phyloP scores from a whole-genome alignment of 2,888 invertebrate genomes.

The Campoplex nolae region DNA sequence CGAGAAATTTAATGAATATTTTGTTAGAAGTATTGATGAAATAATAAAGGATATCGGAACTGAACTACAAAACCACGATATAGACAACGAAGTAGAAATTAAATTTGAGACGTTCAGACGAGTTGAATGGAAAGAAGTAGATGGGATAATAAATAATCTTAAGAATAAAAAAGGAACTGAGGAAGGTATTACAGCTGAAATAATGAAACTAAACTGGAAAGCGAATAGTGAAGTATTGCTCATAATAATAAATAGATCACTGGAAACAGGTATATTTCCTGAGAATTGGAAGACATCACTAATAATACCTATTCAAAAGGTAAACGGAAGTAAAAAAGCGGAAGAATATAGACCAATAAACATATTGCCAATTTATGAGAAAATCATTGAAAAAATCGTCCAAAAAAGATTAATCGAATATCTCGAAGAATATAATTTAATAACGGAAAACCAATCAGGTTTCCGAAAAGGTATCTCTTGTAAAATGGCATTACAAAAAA shows the following conservation, averaged over 20 bases:
- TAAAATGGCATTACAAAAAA: slow-evolving; percentile 59
- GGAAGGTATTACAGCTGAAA: slow-evolving; percentile 7
- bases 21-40: slow-evolving; percentile 25
- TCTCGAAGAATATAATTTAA: not conserved
- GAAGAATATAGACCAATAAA: slow-evolving; percentile 41
- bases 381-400: slow-evolving; percentile 42
- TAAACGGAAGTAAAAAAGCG: slow-evolving; percentile 17
- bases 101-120: not conserved
- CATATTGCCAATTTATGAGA: slow-evolving; percentile 45
- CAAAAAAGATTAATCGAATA: slow-evolving; percentile 31
- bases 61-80: not conserved
- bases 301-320: slow-evolving; percentile 23
- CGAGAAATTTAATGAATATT: slow-evolving; percentile 45
- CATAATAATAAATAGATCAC: not conserved
- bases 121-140: not conserved
- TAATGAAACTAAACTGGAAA: slow-evolving; percentile 7
- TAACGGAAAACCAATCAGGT: slow-evolving; percentile 2
- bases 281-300: slow-evolving; percentile 7
- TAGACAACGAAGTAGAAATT: not conserved
- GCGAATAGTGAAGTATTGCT: not conserved
- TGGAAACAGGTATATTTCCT: slow-evolving; percentile 6
- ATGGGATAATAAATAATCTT: not conserved
- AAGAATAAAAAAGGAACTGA: slow-evolving; percentile 18
- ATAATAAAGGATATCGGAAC: slow-evolving; percentile 16
- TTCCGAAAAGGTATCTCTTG: slow-evolving; percentile 20